phyloP scores from a whole-genome alignment of 2,113 vertebrate species.

The Ophthalmolycus amberensis region DNA sequence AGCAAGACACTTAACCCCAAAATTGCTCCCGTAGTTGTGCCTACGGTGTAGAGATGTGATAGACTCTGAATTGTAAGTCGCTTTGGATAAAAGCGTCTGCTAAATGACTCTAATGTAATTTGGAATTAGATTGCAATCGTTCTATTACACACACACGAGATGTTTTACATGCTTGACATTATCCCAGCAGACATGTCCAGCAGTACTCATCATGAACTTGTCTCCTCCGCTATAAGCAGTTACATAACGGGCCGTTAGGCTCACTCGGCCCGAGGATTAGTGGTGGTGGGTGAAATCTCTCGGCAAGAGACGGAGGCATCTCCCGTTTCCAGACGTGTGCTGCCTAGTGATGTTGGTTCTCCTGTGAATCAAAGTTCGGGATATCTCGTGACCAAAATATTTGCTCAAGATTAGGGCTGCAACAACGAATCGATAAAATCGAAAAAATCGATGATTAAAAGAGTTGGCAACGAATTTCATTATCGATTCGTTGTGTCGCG shows the following conservation, averaged over 20 bases:
- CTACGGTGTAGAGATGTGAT: too few relatives aligned
- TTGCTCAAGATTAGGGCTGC: background rate
- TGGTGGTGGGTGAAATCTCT: slow-evolving; percentile 15
- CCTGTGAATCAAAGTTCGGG: background rate
- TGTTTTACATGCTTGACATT: slow-evolving; percentile 6
- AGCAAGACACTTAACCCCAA: too few relatives aligned
- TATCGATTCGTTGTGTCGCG: too few relatives aligned
- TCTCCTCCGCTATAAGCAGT: slow-evolving; percentile 20
- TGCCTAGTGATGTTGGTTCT: background rate
- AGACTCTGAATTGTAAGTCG: too few relatives aligned
- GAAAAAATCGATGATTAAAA: too few relatives aligned
- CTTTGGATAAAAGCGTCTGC: too few relatives aligned
- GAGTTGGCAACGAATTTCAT: too few relatives aligned
- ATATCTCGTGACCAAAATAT: background rate
- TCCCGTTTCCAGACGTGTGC: background rate
- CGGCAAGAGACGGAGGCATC: background rate
- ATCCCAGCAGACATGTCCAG: slow-evolving; percentile 21
- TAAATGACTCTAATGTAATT: too few relatives aligned
- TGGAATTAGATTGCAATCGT: background rate
- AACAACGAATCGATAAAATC: too few relatives aligned
- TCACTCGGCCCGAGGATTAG: slow-evolving; percentile 31
- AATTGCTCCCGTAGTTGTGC: too few relatives aligned
- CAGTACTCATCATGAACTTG: slow-evolving; percentile 2
- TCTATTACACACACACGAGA: background rate
- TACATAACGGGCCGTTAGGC: slow-evolving; percentile 34